These are phyloP conservation scores for Volucella inflata DNA, from an alignment of 2,888 invertebrate species.

Conservation along the genomic window DNA sequence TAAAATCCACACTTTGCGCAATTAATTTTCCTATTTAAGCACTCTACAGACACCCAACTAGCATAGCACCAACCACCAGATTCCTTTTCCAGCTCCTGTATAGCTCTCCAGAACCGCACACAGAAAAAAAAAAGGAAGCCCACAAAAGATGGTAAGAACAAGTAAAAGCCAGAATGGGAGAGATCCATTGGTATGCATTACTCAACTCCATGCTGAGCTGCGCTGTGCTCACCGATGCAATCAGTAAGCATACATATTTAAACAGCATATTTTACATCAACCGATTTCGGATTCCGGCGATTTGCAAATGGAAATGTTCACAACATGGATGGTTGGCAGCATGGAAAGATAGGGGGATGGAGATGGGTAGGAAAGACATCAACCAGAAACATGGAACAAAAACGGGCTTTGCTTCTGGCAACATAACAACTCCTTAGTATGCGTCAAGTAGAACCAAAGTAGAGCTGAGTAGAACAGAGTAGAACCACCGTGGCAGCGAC, in stretches of 20 bases:
- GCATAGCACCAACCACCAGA: conserved; percentile 38
- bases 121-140: not conserved
- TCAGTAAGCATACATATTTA: conserved; percentile 76
- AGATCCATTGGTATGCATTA: conserved; percentile 73
- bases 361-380: not conserved
- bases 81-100: conserved; percentile 53
- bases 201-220: conserved; percentile 53
- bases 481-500: conserved; percentile 65
- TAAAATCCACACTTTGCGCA: conserved; percentile 55
- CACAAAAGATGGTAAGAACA: conserved; percentile 26
- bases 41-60: conserved; percentile 12
- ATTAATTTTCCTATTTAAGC: conserved; percentile 66
- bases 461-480: not conserved
- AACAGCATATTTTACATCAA: conserved; percentile 76
- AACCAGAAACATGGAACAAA: conserved; percentile 31
- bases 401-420: conserved; percentile 62
- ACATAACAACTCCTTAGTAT: conserved; percentile 73
- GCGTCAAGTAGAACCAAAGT: conserved; percentile 49
- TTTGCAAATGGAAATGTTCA: conserved; percentile 76
- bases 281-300: conserved; percentile 75
- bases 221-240: conserved; percentile 73
- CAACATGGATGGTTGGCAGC: conserved; percentile 61
- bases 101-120: conserved; percentile 1
- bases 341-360: not conserved
- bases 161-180: not conserved